Conservation (phyloP, 2,888 invertebrate genomes). For the Rhorus exstirpatorius region DNA sequence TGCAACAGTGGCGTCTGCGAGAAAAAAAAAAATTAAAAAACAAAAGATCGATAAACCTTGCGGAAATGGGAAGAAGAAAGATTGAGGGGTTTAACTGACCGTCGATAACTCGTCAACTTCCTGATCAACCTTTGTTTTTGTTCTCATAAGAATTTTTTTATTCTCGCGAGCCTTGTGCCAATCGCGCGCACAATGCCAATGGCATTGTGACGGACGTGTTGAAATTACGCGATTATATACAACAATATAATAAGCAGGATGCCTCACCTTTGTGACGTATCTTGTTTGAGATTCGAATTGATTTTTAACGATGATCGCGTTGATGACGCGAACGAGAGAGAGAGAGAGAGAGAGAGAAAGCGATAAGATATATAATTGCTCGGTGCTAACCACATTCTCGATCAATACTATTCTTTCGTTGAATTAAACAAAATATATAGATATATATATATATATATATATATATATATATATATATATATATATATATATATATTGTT, state of each 20-base stretch:
- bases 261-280: slow-evolving; percentile 24
- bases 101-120: slow-evolving; percentile 36
- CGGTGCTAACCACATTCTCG: slow-evolving; percentile 52
- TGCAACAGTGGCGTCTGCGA: no score
- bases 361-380: slow-evolving; percentile 50
- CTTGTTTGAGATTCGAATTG: slow-evolving; percentile 18
- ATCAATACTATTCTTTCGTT: slow-evolving; percentile 19
- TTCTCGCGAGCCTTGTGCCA: slow-evolving; percentile 44
- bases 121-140: slow-evolving; percentile 26
- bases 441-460: no score
- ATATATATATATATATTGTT: no score
- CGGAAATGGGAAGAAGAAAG: background rate
- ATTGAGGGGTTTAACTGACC: background rate
- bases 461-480: no score
- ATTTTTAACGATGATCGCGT: slow-evolving; percentile 8
- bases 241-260: slow-evolving; percentile 53
- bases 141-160: slow-evolving; percentile 19
- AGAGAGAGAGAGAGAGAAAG: slow-evolving; percentile 15
- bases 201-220: slow-evolving; percentile 57
- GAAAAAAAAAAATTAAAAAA: no score
- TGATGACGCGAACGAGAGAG: no score
- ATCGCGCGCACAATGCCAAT: slow-evolving; percentile 39
- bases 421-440: slow-evolving; percentile 17
- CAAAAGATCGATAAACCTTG: background rate
- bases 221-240: slow-evolving; percentile 42